Base-by-base conservation (phyloP, 2,113 vertebrate genomes). In the Bubalus kerabau region DNA sequence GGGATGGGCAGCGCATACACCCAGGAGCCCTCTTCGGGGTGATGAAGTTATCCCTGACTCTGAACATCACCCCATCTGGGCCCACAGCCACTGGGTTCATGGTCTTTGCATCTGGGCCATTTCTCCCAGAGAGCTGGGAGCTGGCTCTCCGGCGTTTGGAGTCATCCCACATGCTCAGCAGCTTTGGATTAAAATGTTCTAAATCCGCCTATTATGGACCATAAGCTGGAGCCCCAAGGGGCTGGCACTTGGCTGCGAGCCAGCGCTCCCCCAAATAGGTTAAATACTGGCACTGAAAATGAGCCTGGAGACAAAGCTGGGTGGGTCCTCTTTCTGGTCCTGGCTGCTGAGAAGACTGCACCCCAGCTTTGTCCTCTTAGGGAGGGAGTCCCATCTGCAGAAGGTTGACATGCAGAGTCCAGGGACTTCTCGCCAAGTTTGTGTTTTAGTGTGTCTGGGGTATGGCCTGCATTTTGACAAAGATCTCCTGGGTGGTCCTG, bases 121-220 rank as follows among this genome's bases (percentile, higher is more conserved):
- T 50, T 89, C 43, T 82, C 76, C 10, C 23, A 36, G 57, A 67
- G 74, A 76, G 26, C 36, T 24, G 5, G 30, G 59, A 88, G 46
- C 76, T 76, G 59, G 32, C 83, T 91, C 81, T 54, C 0, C 0
- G 16, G 80, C 48, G 0, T 96, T 83, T 78, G 92, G 83, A 90
- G 56, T 52, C 71, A 87, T 90, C 80, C 74, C 64, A 60, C 23
- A 3, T 7, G n/a, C 81, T 85, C 91, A 84, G 46, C 62, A 92
- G 64, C 95, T 98, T 96, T 95, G 86, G 95, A 93, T 96, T 96
- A 93, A 97, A 94, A 97, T 83, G 43, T 93, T 94, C 67, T 78
- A 86, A 96, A 97, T 96, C 81, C 17, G 64, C 62, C 81, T 95
- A 46, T 95, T 91, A 88, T 85, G 82, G 80, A 59, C 50, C 60